Evolutionary conservation across 2,113 vertebrate species (phyloP).

Genomic region (Megalops atlanticus): DNA sequence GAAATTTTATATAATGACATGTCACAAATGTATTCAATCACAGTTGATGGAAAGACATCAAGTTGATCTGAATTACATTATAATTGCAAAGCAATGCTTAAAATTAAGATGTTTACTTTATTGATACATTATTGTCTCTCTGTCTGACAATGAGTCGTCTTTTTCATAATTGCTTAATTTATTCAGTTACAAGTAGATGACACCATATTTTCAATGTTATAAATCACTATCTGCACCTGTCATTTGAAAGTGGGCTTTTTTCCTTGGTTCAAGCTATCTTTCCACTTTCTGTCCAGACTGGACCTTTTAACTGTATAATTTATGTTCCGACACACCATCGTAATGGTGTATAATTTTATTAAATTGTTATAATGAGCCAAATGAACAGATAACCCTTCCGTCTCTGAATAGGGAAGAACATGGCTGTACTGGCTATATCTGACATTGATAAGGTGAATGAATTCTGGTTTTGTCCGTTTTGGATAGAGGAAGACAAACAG

Average conservation of each 20-base stretch:
- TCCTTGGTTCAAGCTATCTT: not conserved
- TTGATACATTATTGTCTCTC: not conserved
- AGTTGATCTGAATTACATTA: not conserved
- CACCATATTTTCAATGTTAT: no score
- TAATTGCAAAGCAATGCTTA: slow-evolving; percentile 34
- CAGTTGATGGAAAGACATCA: slow-evolving; percentile 14
- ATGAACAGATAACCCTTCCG: not conserved
- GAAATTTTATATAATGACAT: slow-evolving; percentile 19
- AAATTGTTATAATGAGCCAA: not conserved
- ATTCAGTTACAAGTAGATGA: no score
- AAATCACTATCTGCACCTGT: not conserved
- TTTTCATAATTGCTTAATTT: not conserved
- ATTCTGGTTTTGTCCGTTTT: not conserved
- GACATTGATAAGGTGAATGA: not conserved
- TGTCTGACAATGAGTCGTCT: not conserved
- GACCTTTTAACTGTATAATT: no score
- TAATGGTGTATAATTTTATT: not conserved
- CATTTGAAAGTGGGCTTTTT: not conserved
- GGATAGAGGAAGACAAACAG: no score
- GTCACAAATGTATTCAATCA: slow-evolving; percentile 21
- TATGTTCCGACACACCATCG: not conserved
- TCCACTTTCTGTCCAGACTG: not conserved
- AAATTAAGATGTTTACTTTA: slow-evolving; percentile 1
- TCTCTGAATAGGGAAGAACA: not conserved
- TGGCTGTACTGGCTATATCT: not conserved